phyloP scores from a whole-genome alignment of 2,113 vertebrate genomes.

The Hassar affinis region DNA sequence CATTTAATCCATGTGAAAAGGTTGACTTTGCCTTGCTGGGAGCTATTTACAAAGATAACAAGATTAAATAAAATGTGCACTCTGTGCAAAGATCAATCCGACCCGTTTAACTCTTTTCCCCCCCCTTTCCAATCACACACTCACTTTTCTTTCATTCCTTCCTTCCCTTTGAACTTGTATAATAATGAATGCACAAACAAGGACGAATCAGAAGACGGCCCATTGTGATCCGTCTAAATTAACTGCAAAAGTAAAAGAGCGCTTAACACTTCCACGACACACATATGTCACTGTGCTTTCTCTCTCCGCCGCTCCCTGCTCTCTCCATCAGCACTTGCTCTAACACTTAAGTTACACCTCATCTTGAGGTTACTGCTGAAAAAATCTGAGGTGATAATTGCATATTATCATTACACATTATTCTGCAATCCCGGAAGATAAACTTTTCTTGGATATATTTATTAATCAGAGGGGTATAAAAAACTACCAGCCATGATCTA shows the following conservation, averaged over 20 bases:
- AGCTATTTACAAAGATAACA: slow-evolving; percentile 76
- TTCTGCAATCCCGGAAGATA: slow-evolving; percentile 81
- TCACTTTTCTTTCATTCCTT: slow-evolving; percentile 5
- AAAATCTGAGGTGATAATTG: slow-evolving; percentile 92
- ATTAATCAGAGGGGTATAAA: slow-evolving; percentile 75
- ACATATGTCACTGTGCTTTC: slow-evolving; percentile 48
- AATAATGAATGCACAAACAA: slow-evolving; percentile 44
- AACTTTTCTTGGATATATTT: slow-evolving; percentile 79
- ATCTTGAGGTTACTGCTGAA: slow-evolving; percentile 71
- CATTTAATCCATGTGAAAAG: slow-evolving; percentile 72
- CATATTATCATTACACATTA: slow-evolving; percentile 91
- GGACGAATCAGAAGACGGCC: slow-evolving; percentile 51
- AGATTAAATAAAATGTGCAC: slow-evolving; percentile 66
- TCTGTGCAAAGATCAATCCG: slow-evolving; percentile 66
- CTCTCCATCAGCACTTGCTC: slow-evolving; percentile 53
- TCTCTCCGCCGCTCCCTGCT: slow-evolving; percentile 43
- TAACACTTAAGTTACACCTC: slow-evolving; percentile 62
- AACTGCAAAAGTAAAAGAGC: slow-evolving; percentile 54
- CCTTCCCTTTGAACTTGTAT: slow-evolving; percentile 28
- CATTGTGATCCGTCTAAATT: slow-evolving; percentile 50
- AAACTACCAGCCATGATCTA: slow-evolving; percentile 27
- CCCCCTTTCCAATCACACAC: slow-evolving; percentile 44
- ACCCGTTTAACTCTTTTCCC: slow-evolving; percentile 48
- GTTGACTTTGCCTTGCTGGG: slow-evolving; percentile 70
- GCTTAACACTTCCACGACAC: slow-evolving; percentile 51